Conservation (phyloP, 2,888 invertebrate species). For the Lutraria lutraria region DNA sequence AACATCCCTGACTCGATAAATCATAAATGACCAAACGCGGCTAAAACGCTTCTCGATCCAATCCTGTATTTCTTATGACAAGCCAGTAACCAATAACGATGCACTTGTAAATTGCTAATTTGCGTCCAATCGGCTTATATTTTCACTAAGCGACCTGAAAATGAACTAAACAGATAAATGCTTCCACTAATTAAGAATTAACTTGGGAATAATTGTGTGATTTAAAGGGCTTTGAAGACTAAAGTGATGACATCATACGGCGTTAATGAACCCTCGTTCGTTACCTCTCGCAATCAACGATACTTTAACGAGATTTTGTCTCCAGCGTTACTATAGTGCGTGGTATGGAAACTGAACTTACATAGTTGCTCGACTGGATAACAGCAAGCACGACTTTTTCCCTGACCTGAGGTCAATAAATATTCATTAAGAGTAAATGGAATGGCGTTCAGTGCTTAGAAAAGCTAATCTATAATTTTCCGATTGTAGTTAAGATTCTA, state of each 20-base stretch:
- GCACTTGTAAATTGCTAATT: constrained; percentile 39
- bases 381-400: too few species aligned
- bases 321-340: not conserved
- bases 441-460: too few species aligned
- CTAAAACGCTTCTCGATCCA: not conserved
- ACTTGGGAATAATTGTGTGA: constrained; percentile 23
- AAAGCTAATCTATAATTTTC: too few species aligned
- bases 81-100: not conserved
- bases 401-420: too few species aligned
- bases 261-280: constrained; percentile 5
- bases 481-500: too few species aligned
- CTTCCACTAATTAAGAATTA: constrained; percentile 50
- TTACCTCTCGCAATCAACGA: constrained; percentile 22
- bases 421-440: too few species aligned
- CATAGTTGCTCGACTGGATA: not conserved
- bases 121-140: constrained; percentile 40
- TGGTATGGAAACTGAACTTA: not conserved
- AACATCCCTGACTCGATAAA: not conserved
- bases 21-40: not conserved
- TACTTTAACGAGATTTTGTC: not conserved
- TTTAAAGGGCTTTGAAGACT: constrained; percentile 19
- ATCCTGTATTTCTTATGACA: not conserved
- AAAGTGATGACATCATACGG: not conserved
- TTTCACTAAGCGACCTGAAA: constrained; percentile 40
- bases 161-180: constrained; percentile 48